These are phyloP conservation scores for Brienomyrus brachyistius DNA, from an alignment of 2,113 vertebrate species.

Conservation along the genomic window DNA sequence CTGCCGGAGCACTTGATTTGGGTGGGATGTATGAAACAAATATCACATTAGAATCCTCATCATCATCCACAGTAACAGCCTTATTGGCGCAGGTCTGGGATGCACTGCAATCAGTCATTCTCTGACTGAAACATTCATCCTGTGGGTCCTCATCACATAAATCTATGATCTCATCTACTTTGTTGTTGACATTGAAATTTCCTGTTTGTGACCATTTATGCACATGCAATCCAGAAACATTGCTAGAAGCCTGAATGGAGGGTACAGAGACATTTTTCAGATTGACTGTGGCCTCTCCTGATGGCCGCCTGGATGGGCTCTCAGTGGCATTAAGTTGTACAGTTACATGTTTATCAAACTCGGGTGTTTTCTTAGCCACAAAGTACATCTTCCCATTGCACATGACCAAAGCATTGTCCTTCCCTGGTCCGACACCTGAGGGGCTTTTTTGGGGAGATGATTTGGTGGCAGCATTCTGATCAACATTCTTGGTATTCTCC, in stretches of 20 bases:
- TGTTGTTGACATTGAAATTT: not conserved
- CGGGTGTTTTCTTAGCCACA: slow-evolving; percentile 62
- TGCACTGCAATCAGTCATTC: not conserved
- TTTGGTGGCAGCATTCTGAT: slow-evolving; percentile 26
- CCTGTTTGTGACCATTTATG: not conserved
- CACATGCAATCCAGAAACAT: not conserved
- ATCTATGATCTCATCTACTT: slow-evolving; percentile 49
- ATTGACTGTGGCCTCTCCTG: not conserved
- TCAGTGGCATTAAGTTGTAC: not conserved
- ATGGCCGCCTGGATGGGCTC: not conserved
- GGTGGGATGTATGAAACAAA: slow-evolving; percentile 64
- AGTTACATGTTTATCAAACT: not conserved
- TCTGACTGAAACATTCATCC: slow-evolving; percentile 11
- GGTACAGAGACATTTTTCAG: slow-evolving; percentile 4
- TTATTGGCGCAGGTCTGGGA: not conserved
- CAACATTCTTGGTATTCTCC: slow-evolving; percentile 32
- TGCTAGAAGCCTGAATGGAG: not conserved
- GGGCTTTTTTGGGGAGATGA: slow-evolving; percentile 31
- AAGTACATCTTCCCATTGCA: slow-evolving; percentile 75
- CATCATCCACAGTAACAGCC: slow-evolving; percentile 34
- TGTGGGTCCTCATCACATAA: slow-evolving; percentile 50
- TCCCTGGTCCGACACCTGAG: slow-evolving; percentile 46
- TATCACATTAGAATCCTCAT: slow-evolving; percentile 58
- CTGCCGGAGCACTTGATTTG: slow-evolving; percentile 24
- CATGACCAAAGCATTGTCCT: slow-evolving; percentile 73